These are phyloP conservation scores for Eulemur coronatus DNA, from an alignment of 2,797 vertebrate species.

Conservation along the genomic window DNA sequence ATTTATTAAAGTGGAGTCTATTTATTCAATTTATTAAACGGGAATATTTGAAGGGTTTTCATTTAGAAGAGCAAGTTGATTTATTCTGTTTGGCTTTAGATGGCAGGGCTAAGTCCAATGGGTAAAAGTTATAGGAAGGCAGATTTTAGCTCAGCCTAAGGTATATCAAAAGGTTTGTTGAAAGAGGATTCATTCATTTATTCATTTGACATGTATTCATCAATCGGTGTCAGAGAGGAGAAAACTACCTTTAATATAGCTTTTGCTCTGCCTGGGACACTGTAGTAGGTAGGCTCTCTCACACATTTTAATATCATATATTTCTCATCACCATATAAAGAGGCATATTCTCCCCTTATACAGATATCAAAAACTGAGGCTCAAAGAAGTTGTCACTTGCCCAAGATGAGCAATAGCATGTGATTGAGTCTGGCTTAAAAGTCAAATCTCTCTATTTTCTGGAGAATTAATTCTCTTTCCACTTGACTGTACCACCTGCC, in stretches of 20 bases:
- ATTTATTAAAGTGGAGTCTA: constrained; percentile 77
- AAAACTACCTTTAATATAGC: not conserved
- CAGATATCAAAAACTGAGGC: not conserved
- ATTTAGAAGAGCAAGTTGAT: constrained; percentile 64
- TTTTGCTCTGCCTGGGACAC: not conserved
- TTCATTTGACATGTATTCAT: not conserved
- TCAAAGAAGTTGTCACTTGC: not conserved
- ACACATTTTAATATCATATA: not conserved
- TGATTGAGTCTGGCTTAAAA: not conserved
- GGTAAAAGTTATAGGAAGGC: constrained; percentile 49
- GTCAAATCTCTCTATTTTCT: not conserved
- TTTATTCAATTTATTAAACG: constrained; percentile 78
- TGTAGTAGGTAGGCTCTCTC: not conserved
- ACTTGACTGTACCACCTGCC: not conserved
- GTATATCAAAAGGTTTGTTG: constrained; percentile 45
- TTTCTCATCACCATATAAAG: not conserved
- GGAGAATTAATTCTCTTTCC: not conserved
- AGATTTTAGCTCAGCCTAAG: constrained; percentile 36
- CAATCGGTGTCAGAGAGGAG: not conserved
- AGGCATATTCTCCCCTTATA: not conserved
- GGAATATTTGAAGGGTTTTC: constrained; percentile 75
- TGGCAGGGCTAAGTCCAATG: constrained; percentile 21
- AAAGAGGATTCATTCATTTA: not conserved
- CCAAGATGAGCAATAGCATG: not conserved
- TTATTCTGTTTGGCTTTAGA: constrained; percentile 60